Conservation (phyloP, 2,113 vertebrate species). For the Osmerus eperlanus region DNA sequence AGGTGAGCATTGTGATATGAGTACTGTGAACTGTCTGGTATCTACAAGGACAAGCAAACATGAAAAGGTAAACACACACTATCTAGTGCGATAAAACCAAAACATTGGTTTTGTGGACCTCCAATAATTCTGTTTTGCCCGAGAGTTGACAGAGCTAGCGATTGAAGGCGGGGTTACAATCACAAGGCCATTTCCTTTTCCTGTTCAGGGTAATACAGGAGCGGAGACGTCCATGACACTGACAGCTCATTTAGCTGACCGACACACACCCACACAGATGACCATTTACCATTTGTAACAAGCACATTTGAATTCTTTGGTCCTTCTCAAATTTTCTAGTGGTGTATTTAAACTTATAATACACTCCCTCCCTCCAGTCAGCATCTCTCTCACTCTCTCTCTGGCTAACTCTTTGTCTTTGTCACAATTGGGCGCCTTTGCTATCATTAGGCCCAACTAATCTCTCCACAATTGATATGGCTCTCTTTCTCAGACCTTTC, state of each 20-base stretch:
- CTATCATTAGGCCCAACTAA: no score
- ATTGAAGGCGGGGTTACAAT: background rate
- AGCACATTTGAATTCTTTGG: background rate
- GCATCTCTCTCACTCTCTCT: background rate
- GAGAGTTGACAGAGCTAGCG: no score
- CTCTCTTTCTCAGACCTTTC: no score
- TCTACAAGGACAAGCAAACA: background rate
- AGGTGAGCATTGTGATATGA: background rate
- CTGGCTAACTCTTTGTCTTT: background rate
- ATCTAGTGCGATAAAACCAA: constrained; percentile 5
- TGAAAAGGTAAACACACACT: constrained; percentile 23
- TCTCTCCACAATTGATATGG: no score
- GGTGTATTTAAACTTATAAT: background rate
- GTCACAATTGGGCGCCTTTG: background rate
- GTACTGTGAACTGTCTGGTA: background rate
- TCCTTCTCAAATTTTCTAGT: background rate
- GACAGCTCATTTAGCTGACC: background rate
- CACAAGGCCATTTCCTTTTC: background rate
- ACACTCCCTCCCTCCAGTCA: background rate
- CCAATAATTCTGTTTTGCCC: background rate
- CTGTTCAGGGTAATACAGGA: background rate
- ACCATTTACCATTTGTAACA: background rate
- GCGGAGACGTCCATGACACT: background rate
- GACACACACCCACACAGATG: background rate
- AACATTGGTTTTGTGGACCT: background rate